phyloP scores from a whole-genome alignment of 2,113 vertebrate genomes.

The Phocoena phocoena region DNA sequence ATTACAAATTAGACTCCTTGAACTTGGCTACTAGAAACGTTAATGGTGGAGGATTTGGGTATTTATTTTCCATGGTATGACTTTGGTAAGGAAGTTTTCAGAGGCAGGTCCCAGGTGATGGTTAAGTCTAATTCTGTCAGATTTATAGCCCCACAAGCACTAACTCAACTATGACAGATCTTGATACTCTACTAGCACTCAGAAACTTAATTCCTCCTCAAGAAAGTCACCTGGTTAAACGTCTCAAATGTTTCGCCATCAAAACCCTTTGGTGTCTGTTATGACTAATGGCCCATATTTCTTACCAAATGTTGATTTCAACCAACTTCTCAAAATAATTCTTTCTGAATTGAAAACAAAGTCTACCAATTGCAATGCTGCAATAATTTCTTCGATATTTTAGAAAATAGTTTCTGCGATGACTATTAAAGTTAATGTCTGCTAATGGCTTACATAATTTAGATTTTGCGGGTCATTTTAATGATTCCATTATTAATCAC shows the following conservation, averaged over 20 bases:
- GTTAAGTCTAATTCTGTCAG: neutral
- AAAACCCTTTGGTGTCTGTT: constrained; percentile 9
- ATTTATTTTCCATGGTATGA: constrained; percentile 15
- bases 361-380: neutral
- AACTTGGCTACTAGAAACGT: neutral
- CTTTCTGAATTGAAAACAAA: constrained; percentile 25
- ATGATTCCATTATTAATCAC: constrained; percentile 2
- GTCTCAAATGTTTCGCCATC: constrained; percentile 6
- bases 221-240: constrained; percentile 59
- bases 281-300: neutral
- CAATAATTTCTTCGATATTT: neutral
- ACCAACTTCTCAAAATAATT: neutral
- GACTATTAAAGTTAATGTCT: neutral
- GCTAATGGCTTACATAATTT: neutral
- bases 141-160: constrained; percentile 18
- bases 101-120: constrained; percentile 28
- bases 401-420: neutral
- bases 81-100: neutral
- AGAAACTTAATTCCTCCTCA: neutral
- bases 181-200: neutral
- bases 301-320: constrained; percentile 51
- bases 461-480: neutral
- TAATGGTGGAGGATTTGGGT: neutral
- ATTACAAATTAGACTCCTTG: neutral
- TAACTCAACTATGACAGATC: neutral